These are phyloP conservation scores for Archilochus colubris DNA, from an alignment of 2,113 vertebrate genomes.

Conservation along the genomic window DNA sequence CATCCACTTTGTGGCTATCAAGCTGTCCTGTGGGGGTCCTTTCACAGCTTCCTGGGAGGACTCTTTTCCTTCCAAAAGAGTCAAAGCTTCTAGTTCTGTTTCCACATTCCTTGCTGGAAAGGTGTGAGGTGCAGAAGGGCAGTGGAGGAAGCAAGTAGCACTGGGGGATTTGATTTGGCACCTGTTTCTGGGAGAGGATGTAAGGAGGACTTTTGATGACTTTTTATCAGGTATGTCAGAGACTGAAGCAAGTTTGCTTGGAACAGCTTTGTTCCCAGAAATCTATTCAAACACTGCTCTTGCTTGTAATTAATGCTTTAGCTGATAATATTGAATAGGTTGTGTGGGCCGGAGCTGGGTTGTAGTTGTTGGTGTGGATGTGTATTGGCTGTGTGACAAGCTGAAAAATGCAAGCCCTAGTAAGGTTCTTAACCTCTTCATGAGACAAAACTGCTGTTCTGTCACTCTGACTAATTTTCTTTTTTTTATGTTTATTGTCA, in stretches of 20 bases:
- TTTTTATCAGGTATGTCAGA: background rate
- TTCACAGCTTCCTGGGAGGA: background rate
- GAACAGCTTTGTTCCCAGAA: background rate
- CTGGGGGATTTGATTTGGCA: background rate
- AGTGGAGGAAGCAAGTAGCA: background rate
- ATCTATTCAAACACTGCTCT: background rate
- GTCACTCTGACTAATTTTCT: background rate
- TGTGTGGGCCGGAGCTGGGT: background rate
- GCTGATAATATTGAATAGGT: background rate
- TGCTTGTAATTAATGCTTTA: background rate
- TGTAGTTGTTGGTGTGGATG: background rate
- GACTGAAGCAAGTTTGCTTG: background rate
- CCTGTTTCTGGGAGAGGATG: background rate
- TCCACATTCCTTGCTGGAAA: background rate
- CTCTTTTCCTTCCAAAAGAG: background rate
- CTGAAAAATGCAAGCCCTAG: background rate
- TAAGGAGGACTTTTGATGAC: background rate
- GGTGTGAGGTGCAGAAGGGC: background rate
- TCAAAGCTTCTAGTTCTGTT: background rate
- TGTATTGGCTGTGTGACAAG: background rate
- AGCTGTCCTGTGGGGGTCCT: background rate
- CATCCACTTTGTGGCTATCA: accelerated
- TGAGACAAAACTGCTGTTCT: conserved; percentile 21
- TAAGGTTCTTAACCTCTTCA: conserved; percentile 19
- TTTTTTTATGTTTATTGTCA: conserved; percentile 57